Conservation (phyloP, 1,140 invertebrate genomes). For the Solenopsis invicta region DNA sequence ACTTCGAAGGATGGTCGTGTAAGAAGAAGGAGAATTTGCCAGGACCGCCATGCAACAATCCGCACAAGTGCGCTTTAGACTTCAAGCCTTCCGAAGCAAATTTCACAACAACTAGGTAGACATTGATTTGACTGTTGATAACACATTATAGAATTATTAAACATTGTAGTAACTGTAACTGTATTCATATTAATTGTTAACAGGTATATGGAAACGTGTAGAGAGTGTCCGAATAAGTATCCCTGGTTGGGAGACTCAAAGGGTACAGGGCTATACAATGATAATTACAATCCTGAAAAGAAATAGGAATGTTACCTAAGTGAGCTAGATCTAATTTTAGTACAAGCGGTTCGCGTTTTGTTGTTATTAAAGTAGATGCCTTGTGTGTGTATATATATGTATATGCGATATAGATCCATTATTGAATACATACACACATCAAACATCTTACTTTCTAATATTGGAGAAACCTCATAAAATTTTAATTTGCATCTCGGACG, state of each 20-base stretch:
- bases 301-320: slow-evolving; percentile 71
- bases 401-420: slow-evolving; percentile 46
- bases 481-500: slow-evolving; percentile 14
- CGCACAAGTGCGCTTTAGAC: slow-evolving; percentile 94
- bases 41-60: slow-evolving; percentile 92
- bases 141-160: slow-evolving; percentile 10
- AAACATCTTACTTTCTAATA: slow-evolving; percentile 13
- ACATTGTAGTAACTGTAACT: slow-evolving; percentile 16
- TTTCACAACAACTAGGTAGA: slow-evolving; percentile 91
- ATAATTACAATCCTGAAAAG: slow-evolving; percentile 93
- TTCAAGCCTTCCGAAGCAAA: slow-evolving; percentile 93
- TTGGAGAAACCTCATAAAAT: slow-evolving; percentile 37
- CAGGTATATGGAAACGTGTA: slow-evolving; percentile 95
- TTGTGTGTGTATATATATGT: slow-evolving; percentile 40
- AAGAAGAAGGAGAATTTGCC: slow-evolving; percentile 91
- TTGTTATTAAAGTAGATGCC: slow-evolving; percentile 61
- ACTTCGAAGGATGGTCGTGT: slow-evolving; percentile 94
- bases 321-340: slow-evolving; percentile 66
- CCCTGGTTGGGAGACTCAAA: slow-evolving; percentile 95
- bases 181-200: slow-evolving; percentile 62
- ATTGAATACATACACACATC: background rate
- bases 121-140: background rate
- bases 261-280: slow-evolving; percentile 92
- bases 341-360: slow-evolving; percentile 43
- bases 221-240: slow-evolving; percentile 94